Percentiles rank a stretch among this genome's conserved stretches.
Conservation (phyloP, 1,140 invertebrate species). For the Dendrolimus kikuchii region DNA sequence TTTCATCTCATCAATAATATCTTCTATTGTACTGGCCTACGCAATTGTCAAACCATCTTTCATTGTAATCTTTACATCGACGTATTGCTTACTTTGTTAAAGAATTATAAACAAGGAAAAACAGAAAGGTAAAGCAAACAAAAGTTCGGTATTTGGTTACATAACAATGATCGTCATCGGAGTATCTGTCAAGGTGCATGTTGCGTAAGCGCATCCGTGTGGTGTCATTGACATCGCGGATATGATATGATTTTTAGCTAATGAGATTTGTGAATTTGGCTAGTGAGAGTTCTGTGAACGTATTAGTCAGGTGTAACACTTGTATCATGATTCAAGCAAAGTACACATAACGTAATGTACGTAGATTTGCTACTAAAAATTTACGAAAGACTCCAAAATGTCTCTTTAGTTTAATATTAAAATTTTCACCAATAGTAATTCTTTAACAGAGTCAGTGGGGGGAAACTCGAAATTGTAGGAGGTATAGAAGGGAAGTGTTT, state of each 20-base stretch:
- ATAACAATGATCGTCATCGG: conserved; percentile 40
- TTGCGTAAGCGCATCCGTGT: conserved; percentile 58
- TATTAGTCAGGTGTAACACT: too few relatives aligned
- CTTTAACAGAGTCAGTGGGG: too few relatives aligned
- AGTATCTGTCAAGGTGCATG: conserved; percentile 58
- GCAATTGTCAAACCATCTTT: conserved; percentile 10
- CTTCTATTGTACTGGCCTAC: conserved; percentile 20
- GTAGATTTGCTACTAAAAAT: too few relatives aligned
- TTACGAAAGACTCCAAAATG: too few relatives aligned
- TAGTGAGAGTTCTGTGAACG: conserved; percentile 31
- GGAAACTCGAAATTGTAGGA: too few relatives aligned
- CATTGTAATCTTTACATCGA: too few relatives aligned
- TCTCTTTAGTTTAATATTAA: too few relatives aligned
- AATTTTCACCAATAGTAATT: too few relatives aligned
- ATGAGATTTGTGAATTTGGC: conserved; percentile 16
- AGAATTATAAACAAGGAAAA: conserved; percentile 1
- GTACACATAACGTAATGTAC: too few relatives aligned
- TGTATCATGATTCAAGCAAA: too few relatives aligned
- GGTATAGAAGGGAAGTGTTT: too few relatives aligned
- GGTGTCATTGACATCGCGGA: conserved; percentile 65
- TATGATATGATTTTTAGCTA: conserved; percentile 30
- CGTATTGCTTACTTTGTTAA: too few relatives aligned
- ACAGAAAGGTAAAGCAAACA: conserved; percentile 1
- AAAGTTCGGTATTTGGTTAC: conserved; percentile 20
- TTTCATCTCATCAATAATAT: conserved; percentile 45